Evolutionary conservation across 2,888 invertebrate species (phyloP), one percentile per base, ranked within the genome.

Genomic region (Caenorhabditis japonica): DNA sequence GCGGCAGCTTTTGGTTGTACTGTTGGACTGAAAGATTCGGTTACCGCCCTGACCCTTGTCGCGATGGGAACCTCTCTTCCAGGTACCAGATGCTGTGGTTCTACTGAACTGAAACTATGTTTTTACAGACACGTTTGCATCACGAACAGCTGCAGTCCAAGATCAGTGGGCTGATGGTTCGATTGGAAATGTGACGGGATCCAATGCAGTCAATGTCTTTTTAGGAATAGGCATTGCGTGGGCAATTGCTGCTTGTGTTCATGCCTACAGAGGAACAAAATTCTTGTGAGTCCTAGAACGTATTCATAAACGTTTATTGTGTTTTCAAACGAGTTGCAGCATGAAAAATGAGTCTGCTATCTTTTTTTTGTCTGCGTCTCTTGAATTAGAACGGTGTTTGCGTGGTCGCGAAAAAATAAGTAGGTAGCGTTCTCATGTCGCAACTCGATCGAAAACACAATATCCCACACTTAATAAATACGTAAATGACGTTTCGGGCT

Each of bases 51-150:
- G 85, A 93, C 94, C 41, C 95, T 99, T 88, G 97, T 99, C 19
- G 99, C 99, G 12, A 91, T 99, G 77, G 99, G 99, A 82, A 99
- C 99, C 76, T 96, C 95, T 90, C 93, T 99, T 90, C 99, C 99
- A 90, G 95, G 95, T 95, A 89, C 81, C 87, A 4, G 4, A 36
- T 7, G 30, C 30, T 7, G 5, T 30, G 30, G 5, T 30, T 7
- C 10, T 30, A 10, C 30, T 30, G 30, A 30, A 30, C 30, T 30
- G 30, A 30, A n/a, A n/a, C n/a, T n/a, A n/a, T n/a, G n/a, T n/a
- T 5, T 23, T 30, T 59, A n/a, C 33, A 95, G 97, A 99, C 90
- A 97, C 97, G 66, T 99, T 99, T 89, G 99, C 99, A 77, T 97
- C 96, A 88, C 96, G 97, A 91, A 95, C 97, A 83, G 96, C 99